Evolutionary conservation across 2,888 invertebrate species (phyloP), one percentile per base, ranked within the genome.

Genomic region (Chorisops tibialis): DNA sequence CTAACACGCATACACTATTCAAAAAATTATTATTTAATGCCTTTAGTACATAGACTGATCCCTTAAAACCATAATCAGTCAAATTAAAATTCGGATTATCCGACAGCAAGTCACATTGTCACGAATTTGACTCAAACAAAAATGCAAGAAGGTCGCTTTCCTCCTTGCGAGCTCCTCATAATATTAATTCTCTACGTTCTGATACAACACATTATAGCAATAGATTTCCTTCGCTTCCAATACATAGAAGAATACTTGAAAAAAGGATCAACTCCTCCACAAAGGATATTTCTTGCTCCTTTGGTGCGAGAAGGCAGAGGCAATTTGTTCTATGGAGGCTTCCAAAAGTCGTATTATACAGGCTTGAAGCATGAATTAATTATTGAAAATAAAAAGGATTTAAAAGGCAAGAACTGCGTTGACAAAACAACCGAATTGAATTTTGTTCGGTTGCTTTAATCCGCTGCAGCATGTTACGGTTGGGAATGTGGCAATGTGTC

Each of bases 21-120:
- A 41, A 30, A 24, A 47, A 60, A 49, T 50, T 16, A 50, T 60
- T 50, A 49, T 60, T 60, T 50, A 60, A 60, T 50, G 41, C 59
- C 59, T 22, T 50, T 21, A 50, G 50, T 50, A 61, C 61, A 66
- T 51, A 61, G 54, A 59, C 38, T 56, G 59, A 63, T 63, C 62
- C 41, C 67, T 65, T 67, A 63, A 68, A 68, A 66, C 68, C 69
- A 72, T 70, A 75, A 76, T 75, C 75, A 75, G 73, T 76, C 75
- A 76, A 75, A 76, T 75, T 76, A 74, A 75, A 76, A 74, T 75
- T 73, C 71, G 69, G 73, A 73, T 76, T 75, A 76, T 76, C 76
- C 74, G 75, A 73, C 72, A 74, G 71, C 69, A 69, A 73, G 74
- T 72, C 74, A 69, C 69, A 72, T 70, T 68, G 74, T 74, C 76